These are phyloP conservation scores for Metridium senile DNA, from an alignment of 92 coral and sea anemone genomes.

Conservation along the genomic window DNA sequence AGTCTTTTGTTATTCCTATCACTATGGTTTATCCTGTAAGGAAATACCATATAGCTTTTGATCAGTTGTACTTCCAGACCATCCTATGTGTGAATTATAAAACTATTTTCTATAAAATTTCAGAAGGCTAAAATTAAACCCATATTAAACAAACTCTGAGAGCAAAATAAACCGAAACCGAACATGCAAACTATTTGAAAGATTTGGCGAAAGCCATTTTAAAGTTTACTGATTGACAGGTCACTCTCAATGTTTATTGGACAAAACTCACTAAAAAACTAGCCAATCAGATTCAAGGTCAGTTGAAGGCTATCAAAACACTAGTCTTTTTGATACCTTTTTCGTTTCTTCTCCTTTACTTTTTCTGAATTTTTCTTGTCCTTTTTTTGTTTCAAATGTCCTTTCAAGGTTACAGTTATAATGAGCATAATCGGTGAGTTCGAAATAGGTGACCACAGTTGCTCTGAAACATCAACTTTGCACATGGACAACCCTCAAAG, in stretches of 20 bases:
- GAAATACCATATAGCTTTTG: too few species aligned
- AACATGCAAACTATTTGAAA: not conserved
- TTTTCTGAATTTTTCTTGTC: not conserved
- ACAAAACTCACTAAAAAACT: not conserved
- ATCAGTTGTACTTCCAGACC: too few species aligned
- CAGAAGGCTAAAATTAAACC: too few species aligned
- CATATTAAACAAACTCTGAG: too few species aligned
- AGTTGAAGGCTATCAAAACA: constrained; percentile 18
- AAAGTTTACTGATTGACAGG: constrained; percentile 13
- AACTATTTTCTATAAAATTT: too few species aligned
- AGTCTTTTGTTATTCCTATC: too few species aligned
- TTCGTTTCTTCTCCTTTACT: constrained; percentile 8
- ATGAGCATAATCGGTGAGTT: constrained; percentile 34
- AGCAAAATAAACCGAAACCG: too few species aligned
- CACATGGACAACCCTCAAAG: constrained; percentile 19
- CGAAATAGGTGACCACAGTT: constrained; percentile 13
- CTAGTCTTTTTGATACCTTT: constrained; percentile 17
- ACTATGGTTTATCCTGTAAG: too few species aligned
- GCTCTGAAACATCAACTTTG: constrained; percentile 21
- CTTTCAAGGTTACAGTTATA: not conserved
- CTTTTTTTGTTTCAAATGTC: constrained; percentile 8
- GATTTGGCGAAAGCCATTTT: not conserved
- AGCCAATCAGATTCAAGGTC: constrained; percentile 26
- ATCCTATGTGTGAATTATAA: too few species aligned
- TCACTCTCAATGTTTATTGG: constrained; percentile 18